Conservation (phyloP, 2,888 invertebrate genomes). For the Meghimatium bilineatum region DNA sequence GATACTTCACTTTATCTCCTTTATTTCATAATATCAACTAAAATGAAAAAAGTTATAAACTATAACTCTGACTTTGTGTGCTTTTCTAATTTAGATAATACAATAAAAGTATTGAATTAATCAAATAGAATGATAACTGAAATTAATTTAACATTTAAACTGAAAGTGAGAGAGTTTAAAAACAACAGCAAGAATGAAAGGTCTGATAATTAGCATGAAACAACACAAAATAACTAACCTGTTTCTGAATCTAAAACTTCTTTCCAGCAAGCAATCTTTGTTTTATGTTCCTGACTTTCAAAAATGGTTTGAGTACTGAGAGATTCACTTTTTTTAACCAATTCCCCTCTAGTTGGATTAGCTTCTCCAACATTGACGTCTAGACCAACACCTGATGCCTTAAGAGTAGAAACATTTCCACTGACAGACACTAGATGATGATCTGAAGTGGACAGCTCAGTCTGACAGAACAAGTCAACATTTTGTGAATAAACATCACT, state of each 20-base stretch:
- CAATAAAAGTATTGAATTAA: too few relatives aligned
- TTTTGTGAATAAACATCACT: neutral
- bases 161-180: too few relatives aligned
- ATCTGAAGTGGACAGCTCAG: neutral
- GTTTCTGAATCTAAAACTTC: constrained; percentile 53
- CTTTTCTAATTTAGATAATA: too few relatives aligned
- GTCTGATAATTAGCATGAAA: neutral
- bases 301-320: neutral
- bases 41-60: too few relatives aligned
- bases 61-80: too few relatives aligned
- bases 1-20: too few relatives aligned
- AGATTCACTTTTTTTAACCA: neutral
- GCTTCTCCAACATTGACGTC: neutral
- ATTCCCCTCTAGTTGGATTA: neutral
- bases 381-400: neutral
- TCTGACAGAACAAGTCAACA: neutral
- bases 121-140: too few relatives aligned
- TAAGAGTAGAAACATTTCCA: neutral
- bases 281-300: neutral
- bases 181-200: neutral
- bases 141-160: too few relatives aligned
- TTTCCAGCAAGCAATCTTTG: constrained; percentile 50
- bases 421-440: neutral
- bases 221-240: constrained; percentile 49
- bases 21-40: too few relatives aligned